Percentiles rank a stretch among this genome's conserved stretches.
Conservation (phyloP, 2,113 vertebrate species). For the Megaceryle maxima region DNA sequence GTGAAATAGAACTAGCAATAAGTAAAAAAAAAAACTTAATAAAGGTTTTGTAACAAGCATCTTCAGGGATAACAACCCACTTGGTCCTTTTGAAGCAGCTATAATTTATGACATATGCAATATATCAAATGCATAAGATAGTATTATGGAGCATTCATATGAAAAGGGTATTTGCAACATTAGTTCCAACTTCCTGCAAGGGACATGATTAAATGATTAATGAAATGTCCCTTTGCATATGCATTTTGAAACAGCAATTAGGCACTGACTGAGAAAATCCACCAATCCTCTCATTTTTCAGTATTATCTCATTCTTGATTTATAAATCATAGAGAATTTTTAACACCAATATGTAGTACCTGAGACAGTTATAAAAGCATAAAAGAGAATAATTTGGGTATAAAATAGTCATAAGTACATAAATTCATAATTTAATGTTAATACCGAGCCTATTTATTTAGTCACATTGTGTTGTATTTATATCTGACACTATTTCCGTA, state of each 20-base stretch:
- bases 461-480: slow-evolving; percentile 84
- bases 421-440: slow-evolving; percentile 91
- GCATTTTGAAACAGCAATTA: slow-evolving; percentile 99
- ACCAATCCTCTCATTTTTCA: slow-evolving; percentile 86
- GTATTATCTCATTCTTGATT: slow-evolving; percentile 92
- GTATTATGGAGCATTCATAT: slow-evolving; percentile 98
- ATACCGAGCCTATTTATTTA: slow-evolving; percentile 83
- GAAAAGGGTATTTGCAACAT: slow-evolving; percentile 99
- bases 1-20: slow-evolving; percentile 84
- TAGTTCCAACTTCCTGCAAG: slow-evolving; percentile 99
- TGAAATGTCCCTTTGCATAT: slow-evolving; percentile 99
- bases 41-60: slow-evolving; percentile 90
- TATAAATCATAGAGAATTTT: slow-evolving; percentile 93
- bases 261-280: slow-evolving; percentile 88
- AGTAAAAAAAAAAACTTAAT: slow-evolving; percentile 85
- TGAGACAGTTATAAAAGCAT: slow-evolving; percentile 88
- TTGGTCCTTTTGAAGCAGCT: slow-evolving; percentile 94
- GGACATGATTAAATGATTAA: slow-evolving; percentile 99
- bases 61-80: slow-evolving; percentile 90
- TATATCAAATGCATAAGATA: slow-evolving; percentile 99
- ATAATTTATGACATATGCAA: slow-evolving; percentile 99
- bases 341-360: slow-evolving; percentile 86
- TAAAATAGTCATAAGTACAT: slow-evolving; percentile 88
- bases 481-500: slow-evolving; percentile 80
- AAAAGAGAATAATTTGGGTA: slow-evolving; percentile 86